Conservation (phyloP, 2,113 vertebrate genomes). For the Leptobrachium leishanense region DNA sequence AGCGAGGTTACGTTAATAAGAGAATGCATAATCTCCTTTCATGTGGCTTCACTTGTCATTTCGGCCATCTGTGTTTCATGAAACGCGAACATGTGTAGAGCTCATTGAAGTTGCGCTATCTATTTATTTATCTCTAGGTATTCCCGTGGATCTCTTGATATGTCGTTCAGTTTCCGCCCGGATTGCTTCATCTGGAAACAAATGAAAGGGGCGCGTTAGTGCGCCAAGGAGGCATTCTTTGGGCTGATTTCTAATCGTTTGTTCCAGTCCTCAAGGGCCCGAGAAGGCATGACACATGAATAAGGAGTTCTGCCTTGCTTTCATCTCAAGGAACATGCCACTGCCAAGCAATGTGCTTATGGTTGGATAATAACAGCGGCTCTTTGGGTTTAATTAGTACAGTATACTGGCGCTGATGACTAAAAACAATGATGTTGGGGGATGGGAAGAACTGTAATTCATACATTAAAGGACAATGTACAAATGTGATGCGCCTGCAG, state of each 20-base stretch:
- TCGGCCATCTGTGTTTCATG: slow-evolving; percentile 40
- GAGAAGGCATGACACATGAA: slow-evolving; percentile 7
- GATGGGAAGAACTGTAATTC: no score
- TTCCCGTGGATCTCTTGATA: slow-evolving; percentile 35
- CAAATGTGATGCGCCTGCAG: no score
- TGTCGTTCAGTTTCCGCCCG: slow-evolving; percentile 39
- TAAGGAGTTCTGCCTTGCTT: not conserved
- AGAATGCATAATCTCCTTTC: slow-evolving; percentile 39
- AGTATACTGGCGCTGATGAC: no score
- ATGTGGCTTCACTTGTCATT: slow-evolving; percentile 39
- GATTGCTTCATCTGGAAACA: slow-evolving; percentile 43
- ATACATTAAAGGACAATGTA: no score
- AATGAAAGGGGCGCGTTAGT: slow-evolving; percentile 30
- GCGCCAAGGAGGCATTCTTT: slow-evolving; percentile 40
- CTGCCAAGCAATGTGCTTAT: not conserved
- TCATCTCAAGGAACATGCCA: not conserved
- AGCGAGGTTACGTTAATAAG: slow-evolving; percentile 28
- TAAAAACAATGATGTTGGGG: no score
- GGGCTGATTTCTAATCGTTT: slow-evolving; percentile 35
- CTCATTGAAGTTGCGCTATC: slow-evolving; percentile 40
- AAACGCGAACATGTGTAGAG: slow-evolving; percentile 36
- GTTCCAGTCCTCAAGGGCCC: slow-evolving; percentile 30
- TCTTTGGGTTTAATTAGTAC: not conserved
- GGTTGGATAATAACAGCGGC: not conserved
- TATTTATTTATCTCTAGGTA: slow-evolving; percentile 47